These are phyloP conservation scores for Tricholaema leucomelas DNA, from an alignment of 2,113 vertebrate species.

Conservation along the genomic window DNA sequence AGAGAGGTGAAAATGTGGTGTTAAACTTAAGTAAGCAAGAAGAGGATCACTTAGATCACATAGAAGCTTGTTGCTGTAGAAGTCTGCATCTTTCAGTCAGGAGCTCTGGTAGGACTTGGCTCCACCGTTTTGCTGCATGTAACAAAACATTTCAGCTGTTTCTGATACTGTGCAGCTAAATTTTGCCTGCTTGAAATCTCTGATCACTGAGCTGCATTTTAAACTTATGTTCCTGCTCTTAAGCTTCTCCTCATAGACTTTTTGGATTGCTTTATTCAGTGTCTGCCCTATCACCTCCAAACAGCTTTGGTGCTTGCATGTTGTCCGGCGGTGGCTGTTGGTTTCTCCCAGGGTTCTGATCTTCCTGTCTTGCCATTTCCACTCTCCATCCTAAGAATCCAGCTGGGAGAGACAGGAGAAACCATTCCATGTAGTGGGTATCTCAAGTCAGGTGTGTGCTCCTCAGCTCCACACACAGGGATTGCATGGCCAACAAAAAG, in stretches of 20 bases:
- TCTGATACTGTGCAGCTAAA: neutral
- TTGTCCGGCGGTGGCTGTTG: neutral
- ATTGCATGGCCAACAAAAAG: neutral
- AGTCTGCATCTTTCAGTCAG: neutral
- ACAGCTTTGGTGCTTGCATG: rapidly evolving
- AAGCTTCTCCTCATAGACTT: neutral
- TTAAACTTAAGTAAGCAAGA: neutral
- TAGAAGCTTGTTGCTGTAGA: neutral
- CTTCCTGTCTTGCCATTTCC: neutral
- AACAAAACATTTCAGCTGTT: neutral
- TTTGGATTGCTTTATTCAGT: neutral
- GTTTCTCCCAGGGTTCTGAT: neutral
- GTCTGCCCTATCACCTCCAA: neutral
- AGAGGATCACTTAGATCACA: neutral
- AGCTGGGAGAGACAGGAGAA: neutral
- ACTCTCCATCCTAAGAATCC: neutral
- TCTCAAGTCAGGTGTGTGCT: neutral
- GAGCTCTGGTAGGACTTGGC: neutral
- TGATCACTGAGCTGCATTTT: neutral
- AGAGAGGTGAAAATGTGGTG: neutral
- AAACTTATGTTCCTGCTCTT: neutral
- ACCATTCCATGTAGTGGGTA: neutral
- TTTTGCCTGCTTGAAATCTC: neutral
- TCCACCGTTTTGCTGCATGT: rapidly evolving
- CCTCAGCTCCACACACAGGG: no score